Base-by-base conservation (phyloP, 1,140 invertebrate genomes). In the Plodia interpunctella region DNA sequence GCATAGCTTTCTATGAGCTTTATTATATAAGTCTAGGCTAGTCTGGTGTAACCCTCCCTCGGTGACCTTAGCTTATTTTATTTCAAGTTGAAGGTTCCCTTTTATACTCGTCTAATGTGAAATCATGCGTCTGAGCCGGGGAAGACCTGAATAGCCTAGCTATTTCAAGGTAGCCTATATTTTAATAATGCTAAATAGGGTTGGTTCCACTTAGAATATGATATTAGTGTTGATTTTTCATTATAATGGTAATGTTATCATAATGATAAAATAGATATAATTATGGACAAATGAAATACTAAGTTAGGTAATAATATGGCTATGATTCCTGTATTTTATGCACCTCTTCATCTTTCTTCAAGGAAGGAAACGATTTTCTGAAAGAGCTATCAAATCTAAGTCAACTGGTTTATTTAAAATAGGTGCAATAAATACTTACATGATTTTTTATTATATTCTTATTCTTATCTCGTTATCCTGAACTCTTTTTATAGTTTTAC, bases 51-150 rank as follows among this genome's bases (percentile, higher is more conserved):
- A 72, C 61, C 66, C 67, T 58, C 62, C 71, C 60, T 72, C 65
- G 68, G 18, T 81, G 83, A 87, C 83, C 85, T 88, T 85, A 85
- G 74, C 76, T 81, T 76, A 80, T 77, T 80, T 77, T 66, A 76
- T 74, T 76, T 83, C 85, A 87, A 88, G 80, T 88, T 88, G 79
- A 88, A 87, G 83, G 83, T 85, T 78, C 70, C 68, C 76, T 60
- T 76, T 88, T 86, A 70, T 85, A 54, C 63, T 20, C 55, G 66
- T 76, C 68, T 79, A 70, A 74, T 74, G 75, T 76, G 68, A 68
- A 78, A 77, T 72, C 80, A 83, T 74, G 63, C 74, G 82, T 85
- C 82, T 85, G 82, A 77, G 55, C 54, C 59, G 66, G 72, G 70
- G 72, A 74, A 71, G 60, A 65, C 60, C 63, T 80, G 64, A 80